These are phyloP conservation scores for Lamprologus lemairii DNA, from an alignment of 2,113 vertebrate genomes.

Conservation along the genomic window DNA sequence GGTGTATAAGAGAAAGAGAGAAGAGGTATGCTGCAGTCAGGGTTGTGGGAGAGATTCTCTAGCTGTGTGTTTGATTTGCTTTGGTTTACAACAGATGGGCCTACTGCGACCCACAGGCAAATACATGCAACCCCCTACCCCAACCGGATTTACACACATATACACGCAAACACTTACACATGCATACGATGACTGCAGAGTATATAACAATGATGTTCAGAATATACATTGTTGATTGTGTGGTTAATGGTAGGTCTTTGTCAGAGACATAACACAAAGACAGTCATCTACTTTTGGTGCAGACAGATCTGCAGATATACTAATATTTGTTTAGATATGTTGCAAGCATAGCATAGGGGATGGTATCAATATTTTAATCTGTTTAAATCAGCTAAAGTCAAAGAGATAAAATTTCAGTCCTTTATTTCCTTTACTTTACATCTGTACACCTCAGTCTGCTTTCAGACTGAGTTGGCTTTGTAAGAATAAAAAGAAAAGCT, in stretches of 20 bases:
- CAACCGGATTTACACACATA: not conserved
- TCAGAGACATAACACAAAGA: not conserved
- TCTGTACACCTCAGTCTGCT: not conserved
- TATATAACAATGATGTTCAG: not conserved
- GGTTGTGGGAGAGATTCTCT: slow-evolving; percentile 29
- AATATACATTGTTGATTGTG: not conserved
- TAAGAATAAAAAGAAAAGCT: not conserved
- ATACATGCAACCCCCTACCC: slow-evolving; percentile 14
- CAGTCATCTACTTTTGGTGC: not conserved
- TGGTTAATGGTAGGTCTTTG: not conserved
- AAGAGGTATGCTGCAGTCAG: not conserved
- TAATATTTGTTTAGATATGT: not conserved
- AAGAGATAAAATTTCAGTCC: not conserved
- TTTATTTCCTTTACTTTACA: not conserved
- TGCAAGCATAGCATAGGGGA: not conserved
- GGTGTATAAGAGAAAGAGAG: not conserved
- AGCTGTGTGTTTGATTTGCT: slow-evolving; percentile 62
- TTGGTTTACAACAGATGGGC: slow-evolving; percentile 70
- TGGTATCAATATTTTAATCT: not conserved
- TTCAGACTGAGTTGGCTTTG: not conserved
- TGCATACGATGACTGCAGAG: not conserved
- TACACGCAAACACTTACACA: not conserved
- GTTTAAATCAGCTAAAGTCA: not conserved
- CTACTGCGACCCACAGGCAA: slow-evolving; percentile 67
- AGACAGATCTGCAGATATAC: not conserved